These are phyloP conservation scores for Manduca sexta DNA, from an alignment of 1,140 invertebrate species.

Conservation along the genomic window DNA sequence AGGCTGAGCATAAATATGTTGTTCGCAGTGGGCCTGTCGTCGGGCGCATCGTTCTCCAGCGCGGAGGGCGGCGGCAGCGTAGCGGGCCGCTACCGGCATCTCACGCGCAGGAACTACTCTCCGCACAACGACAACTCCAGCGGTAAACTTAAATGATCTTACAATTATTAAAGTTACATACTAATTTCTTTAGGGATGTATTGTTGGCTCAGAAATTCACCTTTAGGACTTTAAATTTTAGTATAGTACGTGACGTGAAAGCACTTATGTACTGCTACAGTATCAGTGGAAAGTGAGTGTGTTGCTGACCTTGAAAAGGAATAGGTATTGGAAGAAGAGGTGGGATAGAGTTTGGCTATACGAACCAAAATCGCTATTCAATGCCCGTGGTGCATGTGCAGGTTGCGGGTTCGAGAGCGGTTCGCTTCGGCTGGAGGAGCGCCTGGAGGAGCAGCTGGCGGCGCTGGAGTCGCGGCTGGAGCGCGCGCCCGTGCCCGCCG, in stretches of 20 bases:
- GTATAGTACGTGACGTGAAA: no score
- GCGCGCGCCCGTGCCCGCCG: constrained; percentile 61
- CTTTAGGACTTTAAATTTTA: no score
- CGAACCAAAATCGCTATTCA: no score
- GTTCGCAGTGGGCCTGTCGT: constrained; percentile 57
- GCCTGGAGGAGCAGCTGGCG: constrained; percentile 87
- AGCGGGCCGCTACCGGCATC: constrained; percentile 50
- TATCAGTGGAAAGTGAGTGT: no score
- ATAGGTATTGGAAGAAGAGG: no score
- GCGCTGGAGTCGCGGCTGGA: constrained; percentile 78
- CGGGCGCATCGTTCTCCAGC: constrained; percentile 66
- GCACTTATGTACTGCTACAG: no score
- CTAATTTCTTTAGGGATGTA: neutral
- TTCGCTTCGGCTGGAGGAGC: constrained; percentile 83
- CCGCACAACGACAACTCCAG: constrained; percentile 55
- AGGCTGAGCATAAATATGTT: no score
- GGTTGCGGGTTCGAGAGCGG: constrained; percentile 84
- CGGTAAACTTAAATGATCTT: constrained; percentile 14
- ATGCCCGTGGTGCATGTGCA: constrained; percentile 17
- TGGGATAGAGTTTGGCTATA: no score
- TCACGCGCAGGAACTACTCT: constrained; percentile 59
- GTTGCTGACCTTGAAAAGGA: no score
- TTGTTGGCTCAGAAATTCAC: neutral
- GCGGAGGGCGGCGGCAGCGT: constrained; percentile 52
- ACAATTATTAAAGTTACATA: neutral